Evolutionary conservation across 2,797 vertebrate species (phyloP).

Genomic region (Myiotriccus ornatus): DNA sequence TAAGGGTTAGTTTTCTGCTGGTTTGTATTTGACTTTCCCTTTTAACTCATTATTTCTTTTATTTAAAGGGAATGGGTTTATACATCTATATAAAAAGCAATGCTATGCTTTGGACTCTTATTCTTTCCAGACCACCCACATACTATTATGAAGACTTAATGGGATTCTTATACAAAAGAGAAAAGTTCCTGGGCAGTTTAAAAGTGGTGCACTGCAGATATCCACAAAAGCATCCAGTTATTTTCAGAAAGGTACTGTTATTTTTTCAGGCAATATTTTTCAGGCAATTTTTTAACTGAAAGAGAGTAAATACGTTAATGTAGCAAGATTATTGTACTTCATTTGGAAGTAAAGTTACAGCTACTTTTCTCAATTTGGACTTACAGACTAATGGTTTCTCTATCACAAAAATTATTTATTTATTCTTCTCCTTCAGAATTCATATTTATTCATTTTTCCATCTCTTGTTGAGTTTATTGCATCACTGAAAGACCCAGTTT

Average conservation of each 20-base stretch:
- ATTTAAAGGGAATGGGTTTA: not conserved
- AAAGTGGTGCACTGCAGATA: not conserved
- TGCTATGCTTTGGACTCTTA: not conserved
- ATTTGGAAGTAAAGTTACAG: slow-evolving; percentile 8
- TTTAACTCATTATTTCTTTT: not conserved
- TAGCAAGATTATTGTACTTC: not conserved
- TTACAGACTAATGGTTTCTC: not conserved
- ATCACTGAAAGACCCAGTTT: not conserved
- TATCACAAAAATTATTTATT: not conserved
- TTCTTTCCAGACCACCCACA: not conserved
- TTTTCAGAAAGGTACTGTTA: not conserved
- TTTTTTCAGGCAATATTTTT: not conserved
- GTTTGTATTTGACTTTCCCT: not conserved
- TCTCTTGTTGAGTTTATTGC: not conserved
- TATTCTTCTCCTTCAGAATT: not conserved
- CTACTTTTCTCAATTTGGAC: slow-evolving; percentile 1
- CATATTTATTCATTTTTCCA: not conserved
- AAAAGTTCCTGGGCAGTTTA: not conserved
- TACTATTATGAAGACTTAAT: not conserved
- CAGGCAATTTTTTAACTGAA: not conserved
- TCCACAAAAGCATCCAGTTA: not conserved
- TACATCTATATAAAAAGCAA: not conserved
- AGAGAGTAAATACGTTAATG: slow-evolving; percentile 3
- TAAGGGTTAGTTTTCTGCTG: not conserved
- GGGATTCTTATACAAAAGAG: not conserved